Evolutionary conservation across 1,140 invertebrate genomes (phyloP).

Genomic region (Samia ricini): DNA sequence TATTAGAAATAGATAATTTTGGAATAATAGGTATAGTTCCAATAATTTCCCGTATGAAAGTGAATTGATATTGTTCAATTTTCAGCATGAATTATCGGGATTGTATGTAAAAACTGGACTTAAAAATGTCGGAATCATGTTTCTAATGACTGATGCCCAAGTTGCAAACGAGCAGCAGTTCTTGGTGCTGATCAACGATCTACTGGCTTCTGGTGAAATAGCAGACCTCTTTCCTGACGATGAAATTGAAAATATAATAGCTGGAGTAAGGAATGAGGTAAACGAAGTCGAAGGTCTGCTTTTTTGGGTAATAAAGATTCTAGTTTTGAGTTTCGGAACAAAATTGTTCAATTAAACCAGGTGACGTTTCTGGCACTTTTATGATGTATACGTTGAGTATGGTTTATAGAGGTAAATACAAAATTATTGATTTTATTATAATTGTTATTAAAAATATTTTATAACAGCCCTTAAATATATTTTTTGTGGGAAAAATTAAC

Average conservation of each 20-base stretch:
- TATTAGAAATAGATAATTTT: too few relatives aligned
- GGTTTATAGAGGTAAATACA: too few relatives aligned
- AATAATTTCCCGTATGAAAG: too few relatives aligned
- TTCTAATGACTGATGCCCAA: constrained; percentile 98
- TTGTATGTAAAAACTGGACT: constrained; percentile 94
- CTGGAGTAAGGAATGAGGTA: constrained; percentile 91
- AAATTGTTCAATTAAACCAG: neutral
- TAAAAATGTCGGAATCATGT: constrained; percentile 96
- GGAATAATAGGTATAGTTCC: too few relatives aligned
- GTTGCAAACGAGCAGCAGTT: constrained; percentile 95
- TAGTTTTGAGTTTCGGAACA: neutral
- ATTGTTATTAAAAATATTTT: too few relatives aligned
- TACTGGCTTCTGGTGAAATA: constrained; percentile 96
- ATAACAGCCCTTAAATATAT: too few relatives aligned
- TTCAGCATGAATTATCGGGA: constrained; percentile 87
- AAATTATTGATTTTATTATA: too few relatives aligned
- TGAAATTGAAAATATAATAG: constrained; percentile 97
- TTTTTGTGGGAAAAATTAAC: neutral
- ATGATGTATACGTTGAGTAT: too few relatives aligned
- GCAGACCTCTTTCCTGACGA: constrained; percentile 97
- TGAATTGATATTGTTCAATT: constrained; percentile 10
- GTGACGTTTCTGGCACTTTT: too few relatives aligned
- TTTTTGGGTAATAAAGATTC: neutral
- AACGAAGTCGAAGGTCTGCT: neutral
- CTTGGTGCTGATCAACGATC: constrained; percentile 96